Conservation (phyloP, 2,797 vertebrate genomes). For the Apogon hyalosoma region DNA sequence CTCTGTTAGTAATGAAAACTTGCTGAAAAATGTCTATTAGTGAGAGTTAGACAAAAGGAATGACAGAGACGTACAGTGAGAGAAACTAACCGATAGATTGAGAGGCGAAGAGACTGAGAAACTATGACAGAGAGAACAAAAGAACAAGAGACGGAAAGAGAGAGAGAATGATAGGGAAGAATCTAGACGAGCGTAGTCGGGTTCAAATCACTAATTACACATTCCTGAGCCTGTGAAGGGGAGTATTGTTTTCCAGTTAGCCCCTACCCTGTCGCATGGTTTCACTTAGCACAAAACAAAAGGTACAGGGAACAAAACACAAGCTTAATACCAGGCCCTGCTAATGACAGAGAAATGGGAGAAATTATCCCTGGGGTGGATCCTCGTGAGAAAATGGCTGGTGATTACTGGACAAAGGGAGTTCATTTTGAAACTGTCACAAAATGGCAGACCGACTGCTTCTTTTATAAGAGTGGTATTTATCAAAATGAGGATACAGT, state of each 20-base stretch:
- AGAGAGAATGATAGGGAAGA: constrained; percentile 73
- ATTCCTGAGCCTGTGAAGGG: constrained; percentile 84
- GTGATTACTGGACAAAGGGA: constrained; percentile 80
- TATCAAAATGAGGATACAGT: constrained; percentile 9
- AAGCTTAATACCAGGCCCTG: constrained; percentile 76
- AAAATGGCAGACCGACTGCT: constrained; percentile 77
- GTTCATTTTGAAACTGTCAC: constrained; percentile 80
- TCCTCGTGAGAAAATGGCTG: constrained; percentile 82
- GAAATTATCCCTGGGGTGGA: constrained; percentile 82
- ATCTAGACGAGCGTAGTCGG: constrained; percentile 71
- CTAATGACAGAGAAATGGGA: constrained; percentile 83
- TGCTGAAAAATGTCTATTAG: constrained; percentile 54
- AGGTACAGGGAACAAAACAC: constrained; percentile 83
- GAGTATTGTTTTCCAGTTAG: constrained; percentile 84
- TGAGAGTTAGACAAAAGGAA: constrained; percentile 56
- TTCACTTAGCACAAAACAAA: constrained; percentile 85
- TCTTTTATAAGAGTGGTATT: constrained; percentile 48
- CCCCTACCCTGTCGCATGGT: constrained; percentile 82
- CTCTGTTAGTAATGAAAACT: constrained; percentile 46
- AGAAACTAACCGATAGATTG: constrained; percentile 51
- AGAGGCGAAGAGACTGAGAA: constrained; percentile 54
- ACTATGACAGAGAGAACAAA: constrained; percentile 71
- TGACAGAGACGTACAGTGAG: constrained; percentile 52
- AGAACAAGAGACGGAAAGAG: constrained; percentile 69
- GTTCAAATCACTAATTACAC: constrained; percentile 85